phyloP scores from a whole-genome alignment of 2,797 vertebrate species.

The Limnodromus scolopaceus region DNA sequence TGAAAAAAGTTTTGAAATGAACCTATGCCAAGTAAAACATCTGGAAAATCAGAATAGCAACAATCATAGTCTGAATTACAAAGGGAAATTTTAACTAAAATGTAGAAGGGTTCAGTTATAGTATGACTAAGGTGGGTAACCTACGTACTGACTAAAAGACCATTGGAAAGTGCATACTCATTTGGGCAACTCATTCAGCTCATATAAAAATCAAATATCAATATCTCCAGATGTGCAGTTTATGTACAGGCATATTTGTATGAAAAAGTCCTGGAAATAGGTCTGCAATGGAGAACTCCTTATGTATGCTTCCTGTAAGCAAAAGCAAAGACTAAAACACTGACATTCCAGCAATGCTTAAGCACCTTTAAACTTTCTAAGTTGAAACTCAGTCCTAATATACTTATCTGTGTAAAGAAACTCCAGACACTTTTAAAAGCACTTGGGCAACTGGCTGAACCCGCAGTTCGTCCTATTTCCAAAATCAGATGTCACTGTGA shows the following conservation, averaged over 20 bases:
- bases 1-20: background rate
- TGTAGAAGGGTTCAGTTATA: background rate
- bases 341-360: background rate
- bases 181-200: background rate
- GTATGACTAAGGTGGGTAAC: background rate
- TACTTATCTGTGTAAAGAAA: background rate
- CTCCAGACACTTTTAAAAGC: background rate
- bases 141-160: background rate
- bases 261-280: background rate
- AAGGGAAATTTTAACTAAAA: slow-evolving; percentile 5
- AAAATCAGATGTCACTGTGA: background rate
- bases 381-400: background rate
- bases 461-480: background rate
- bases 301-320: background rate
- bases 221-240: slow-evolving; percentile 2
- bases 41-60: slow-evolving; percentile 15
- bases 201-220: background rate
- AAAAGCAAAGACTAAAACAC: background rate
- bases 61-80: background rate
- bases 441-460: background rate
- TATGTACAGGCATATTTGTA: background rate
- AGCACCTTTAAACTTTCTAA: background rate
- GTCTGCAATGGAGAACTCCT: background rate
- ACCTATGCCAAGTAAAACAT: background rate
- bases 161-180: background rate